Percentiles rank a stretch among this genome's conserved stretches.
phyloP scores from a whole-genome alignment of 2,888 invertebrate species.

The Archips crataeganus region DNA sequence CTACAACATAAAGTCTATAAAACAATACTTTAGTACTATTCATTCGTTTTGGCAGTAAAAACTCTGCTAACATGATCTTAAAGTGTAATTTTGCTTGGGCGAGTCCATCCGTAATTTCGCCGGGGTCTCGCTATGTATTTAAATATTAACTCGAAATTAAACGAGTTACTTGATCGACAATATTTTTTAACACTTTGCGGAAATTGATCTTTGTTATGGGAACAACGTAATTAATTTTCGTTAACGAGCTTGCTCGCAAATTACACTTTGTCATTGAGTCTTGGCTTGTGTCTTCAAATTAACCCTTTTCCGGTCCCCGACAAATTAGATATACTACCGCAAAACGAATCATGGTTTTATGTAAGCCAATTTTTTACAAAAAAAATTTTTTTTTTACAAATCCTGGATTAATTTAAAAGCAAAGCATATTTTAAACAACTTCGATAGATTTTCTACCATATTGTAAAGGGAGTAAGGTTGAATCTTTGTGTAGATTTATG shows the following conservation, averaged over 20 bases:
- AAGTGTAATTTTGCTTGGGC: background rate
- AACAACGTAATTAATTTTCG: conserved; percentile 32
- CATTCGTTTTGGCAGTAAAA: background rate
- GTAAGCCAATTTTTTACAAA: too few species aligned
- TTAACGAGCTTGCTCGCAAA: background rate
- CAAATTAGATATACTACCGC: too few species aligned
- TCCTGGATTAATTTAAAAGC: too few species aligned
- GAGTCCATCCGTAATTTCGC: background rate
- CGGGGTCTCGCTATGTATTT: conserved; percentile 32
- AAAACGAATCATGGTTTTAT: too few species aligned
- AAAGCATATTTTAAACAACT: too few species aligned
- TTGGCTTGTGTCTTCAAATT: too few species aligned
- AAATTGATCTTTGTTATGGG: conserved; percentile 40
- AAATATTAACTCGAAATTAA: conserved; percentile 60
- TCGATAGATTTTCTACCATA: too few species aligned
- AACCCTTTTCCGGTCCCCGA: too few species aligned
- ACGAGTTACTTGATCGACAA: conserved; percentile 41
- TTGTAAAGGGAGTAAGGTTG: too few species aligned
- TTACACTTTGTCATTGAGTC: background rate
- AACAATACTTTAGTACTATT: background rate
- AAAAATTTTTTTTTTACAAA: too few species aligned
- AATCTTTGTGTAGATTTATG: too few species aligned
- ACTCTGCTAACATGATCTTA: background rate
- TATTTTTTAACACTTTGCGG: conserved; percentile 40
- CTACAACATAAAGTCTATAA: background rate